Base-by-base conservation (phyloP, 1,140 invertebrate genomes). In the Caenorhabditis briggsae region DNA sequence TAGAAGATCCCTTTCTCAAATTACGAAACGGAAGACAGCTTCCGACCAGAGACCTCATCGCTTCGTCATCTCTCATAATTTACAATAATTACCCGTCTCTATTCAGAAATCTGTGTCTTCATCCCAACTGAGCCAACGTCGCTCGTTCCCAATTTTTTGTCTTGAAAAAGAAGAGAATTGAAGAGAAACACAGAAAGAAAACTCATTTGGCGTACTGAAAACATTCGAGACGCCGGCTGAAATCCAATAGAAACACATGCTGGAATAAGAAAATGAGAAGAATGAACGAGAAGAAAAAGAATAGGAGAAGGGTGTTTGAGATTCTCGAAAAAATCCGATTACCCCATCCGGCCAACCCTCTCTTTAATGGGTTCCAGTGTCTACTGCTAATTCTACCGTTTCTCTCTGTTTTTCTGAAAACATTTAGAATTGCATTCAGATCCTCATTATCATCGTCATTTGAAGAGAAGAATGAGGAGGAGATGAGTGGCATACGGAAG, bases 361-460 rank as follows among this genome's bases (percentile, higher is more conserved):
- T 58, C 18, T 58, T 58, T n/a, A 58, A n/a, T 14, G 56, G 61
- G 9, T 48, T n/a, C 43, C 46, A 9, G 5, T 48, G 65, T 74
- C 33, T 33, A 33, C 33, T 33, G 33, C 33, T 33, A 33, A n/a
- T 74, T 74, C 65, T 74, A 74, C 65, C 65, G 65, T 74, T 74
- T 74, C 43, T 65, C 11, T 33, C 3, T 25, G 16, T n/a, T 25
- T 46, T 43, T 74, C n/a, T 48, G 46, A 74, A 64, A 74, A 74
- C 65, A 74, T 74, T 74, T 74, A 74, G 23, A 74, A 74, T 74
- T 74, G 20, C n/a, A 74, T 74, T 74, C 65, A 43, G n/a, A n/a
- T 74, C 65, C 65, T 48, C 43, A 74, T 74, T 74, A 48, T 74
- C 65, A 64, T 64, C 65, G 43, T 74, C 65, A 46, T 25, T 64